Evolutionary conservation across 2,797 vertebrate species (phyloP).

Genomic region (Cyprinella venusta): DNA sequence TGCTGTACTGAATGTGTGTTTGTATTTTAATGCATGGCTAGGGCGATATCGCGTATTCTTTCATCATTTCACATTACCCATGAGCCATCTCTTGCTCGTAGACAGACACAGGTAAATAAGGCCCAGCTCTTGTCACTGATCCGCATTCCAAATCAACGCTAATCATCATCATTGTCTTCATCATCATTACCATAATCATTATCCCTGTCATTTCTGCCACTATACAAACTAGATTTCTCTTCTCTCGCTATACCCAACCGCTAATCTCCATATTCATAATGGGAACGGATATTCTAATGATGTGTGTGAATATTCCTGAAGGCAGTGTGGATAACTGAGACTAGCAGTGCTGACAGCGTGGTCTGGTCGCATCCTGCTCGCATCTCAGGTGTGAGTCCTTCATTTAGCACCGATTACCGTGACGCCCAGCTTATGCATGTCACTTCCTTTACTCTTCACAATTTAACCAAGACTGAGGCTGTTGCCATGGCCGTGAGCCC

Average conservation of each 20-base stretch:
- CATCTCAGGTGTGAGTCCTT: slow-evolving; percentile 82
- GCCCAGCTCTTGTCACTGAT: slow-evolving; percentile 59
- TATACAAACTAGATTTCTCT: slow-evolving; percentile 59
- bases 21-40: slow-evolving; percentile 35
- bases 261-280: slow-evolving; percentile 77
- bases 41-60: slow-evolving; percentile 45
- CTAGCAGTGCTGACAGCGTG: slow-evolving; percentile 80
- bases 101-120: slow-evolving; percentile 61
- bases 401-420: slow-evolving; percentile 87
- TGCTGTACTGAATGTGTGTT: slow-evolving; percentile 45
- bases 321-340: slow-evolving; percentile 69
- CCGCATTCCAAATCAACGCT: slow-evolving; percentile 60
- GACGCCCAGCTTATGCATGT: slow-evolving; percentile 84
- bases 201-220: slow-evolving; percentile 58
- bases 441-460: slow-evolving; percentile 86
- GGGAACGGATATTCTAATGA: slow-evolving; percentile 74
- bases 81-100: slow-evolving; percentile 49
- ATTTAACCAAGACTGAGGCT: slow-evolving; percentile 73
- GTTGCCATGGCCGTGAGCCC: slow-evolving; percentile 62
- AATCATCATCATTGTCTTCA: slow-evolving; percentile 64
- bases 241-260: slow-evolving; percentile 60
- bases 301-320: slow-evolving; percentile 81
- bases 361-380: slow-evolving; percentile 73
- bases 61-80: slow-evolving; percentile 57
- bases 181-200: slow-evolving; percentile 61